A percentile compares a stretch with the other conserved stretches of the same genome.
Conservation (phyloP, 2,113 vertebrate genomes). For the Romanogobio albipinnatus region DNA sequence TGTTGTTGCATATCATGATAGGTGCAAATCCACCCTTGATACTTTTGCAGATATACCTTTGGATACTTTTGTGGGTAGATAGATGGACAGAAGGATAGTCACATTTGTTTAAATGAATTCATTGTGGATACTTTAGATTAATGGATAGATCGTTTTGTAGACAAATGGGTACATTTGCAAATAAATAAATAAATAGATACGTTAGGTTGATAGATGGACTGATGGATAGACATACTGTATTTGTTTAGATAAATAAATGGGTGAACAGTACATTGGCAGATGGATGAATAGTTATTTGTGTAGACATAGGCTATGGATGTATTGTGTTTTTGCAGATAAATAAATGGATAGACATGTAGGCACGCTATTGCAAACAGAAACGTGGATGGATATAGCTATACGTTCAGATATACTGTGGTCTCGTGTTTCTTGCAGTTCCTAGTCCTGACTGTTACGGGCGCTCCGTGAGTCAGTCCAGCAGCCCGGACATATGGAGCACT, state of each 20-base stretch:
- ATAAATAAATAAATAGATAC: background rate
- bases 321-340: background rate
- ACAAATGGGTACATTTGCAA: background rate
- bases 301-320: background rate
- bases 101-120: no score
- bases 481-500: constrained; percentile 59
- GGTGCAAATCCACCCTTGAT: no score
- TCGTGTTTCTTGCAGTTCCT: constrained; percentile 63
- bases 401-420: background rate
- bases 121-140: background rate
- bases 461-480: constrained; percentile 57
- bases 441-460: constrained; percentile 57
- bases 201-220: background rate
- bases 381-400: background rate
- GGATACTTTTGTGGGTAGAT: no score
- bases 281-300: background rate
- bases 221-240: background rate
- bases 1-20: no score
- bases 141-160: background rate
- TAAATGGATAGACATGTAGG: background rate
- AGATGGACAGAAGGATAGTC: no score
- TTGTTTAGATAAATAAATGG: background rate
- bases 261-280: background rate
- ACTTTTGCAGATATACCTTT: no score
- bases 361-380: background rate